These are phyloP conservation scores for Ericerus pela DNA, from an alignment of 1,140 invertebrate genomes.

Conservation along the genomic window DNA sequence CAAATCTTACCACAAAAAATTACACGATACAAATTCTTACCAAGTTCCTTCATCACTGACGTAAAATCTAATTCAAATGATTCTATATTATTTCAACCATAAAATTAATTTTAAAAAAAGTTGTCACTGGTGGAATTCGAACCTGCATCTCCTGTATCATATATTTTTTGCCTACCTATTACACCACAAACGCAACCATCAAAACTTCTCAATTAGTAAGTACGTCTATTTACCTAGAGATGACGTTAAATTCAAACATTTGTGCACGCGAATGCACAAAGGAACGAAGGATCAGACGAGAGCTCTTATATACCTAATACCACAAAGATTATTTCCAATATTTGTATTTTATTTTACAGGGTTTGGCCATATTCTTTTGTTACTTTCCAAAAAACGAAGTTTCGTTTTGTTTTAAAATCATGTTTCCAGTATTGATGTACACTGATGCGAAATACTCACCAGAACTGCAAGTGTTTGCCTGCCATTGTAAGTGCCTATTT, in stretches of 20 bases:
- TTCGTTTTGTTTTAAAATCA: background rate
- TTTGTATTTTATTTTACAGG: slow-evolving; percentile 2
- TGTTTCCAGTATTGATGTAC: background rate
- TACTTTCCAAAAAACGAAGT: slow-evolving; percentile 2
- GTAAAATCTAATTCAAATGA: no score
- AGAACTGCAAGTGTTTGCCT: slow-evolving; percentile 1
- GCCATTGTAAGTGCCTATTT: background rate
- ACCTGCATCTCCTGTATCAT: no score
- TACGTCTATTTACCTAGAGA: background rate
- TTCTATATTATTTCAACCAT: no score
- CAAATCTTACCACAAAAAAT: no score
- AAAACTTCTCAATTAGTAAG: background rate
- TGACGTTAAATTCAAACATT: background rate
- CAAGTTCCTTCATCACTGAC: no score
- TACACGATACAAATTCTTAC: no score
- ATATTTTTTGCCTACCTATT: no score
- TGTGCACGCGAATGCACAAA: background rate
- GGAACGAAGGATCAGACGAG: background rate
- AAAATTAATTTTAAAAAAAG: no score
- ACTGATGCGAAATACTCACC: background rate
- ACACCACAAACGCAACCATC: background rate
- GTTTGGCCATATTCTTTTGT: background rate
- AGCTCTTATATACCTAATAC: background rate
- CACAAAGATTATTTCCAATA: background rate
- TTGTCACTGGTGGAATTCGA: no score